Conservation (phyloP, 2,888 invertebrate genomes). For the Andrena dorsata region DNA sequence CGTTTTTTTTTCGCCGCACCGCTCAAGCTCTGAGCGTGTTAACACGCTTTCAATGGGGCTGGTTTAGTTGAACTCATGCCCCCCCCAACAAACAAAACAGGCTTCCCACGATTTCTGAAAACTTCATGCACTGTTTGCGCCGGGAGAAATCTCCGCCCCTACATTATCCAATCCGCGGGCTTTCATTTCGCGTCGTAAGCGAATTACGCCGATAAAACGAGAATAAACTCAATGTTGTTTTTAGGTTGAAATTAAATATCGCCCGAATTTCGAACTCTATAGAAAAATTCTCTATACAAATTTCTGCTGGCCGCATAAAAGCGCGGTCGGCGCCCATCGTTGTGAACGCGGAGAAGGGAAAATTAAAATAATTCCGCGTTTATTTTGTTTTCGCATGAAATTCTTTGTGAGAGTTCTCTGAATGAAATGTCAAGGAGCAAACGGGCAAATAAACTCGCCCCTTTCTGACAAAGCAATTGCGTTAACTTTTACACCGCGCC, state of each 20-base stretch:
- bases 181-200: background rate
- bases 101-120: background rate
- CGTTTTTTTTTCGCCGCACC: background rate
- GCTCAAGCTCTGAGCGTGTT: background rate
- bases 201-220: background rate
- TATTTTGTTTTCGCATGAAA: constrained; percentile 5
- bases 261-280: background rate
- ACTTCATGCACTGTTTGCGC: constrained; percentile 13
- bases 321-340: background rate
- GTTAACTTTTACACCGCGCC: constrained; percentile 22
- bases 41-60: background rate
- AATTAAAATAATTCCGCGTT: background rate
- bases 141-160: background rate
- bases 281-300: background rate
- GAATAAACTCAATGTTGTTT: background rate
- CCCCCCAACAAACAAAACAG: background rate
- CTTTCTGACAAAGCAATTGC: background rate
- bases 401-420: background rate
- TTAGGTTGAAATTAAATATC: background rate
- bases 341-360: background rate
- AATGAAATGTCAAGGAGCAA: constrained; percentile 13
- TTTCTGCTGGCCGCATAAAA: background rate
- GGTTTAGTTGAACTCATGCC: background rate
- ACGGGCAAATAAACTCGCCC: constrained; percentile 33
- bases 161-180: background rate